Conservation (phyloP, 2,888 invertebrate species). For the Camptogramma bilineatum region DNA sequence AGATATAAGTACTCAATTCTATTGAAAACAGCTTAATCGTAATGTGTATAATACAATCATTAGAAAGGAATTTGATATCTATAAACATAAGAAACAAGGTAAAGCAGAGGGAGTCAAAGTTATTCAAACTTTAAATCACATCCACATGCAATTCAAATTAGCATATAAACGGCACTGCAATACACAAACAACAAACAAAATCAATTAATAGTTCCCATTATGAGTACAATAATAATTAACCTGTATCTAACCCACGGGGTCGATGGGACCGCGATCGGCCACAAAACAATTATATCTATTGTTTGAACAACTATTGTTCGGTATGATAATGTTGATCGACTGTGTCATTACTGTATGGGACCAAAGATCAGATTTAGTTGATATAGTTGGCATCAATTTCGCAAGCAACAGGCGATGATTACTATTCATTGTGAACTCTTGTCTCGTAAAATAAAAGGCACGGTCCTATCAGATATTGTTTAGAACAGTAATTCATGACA, state of each 20-base stretch:
- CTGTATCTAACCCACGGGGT: slow-evolving; percentile 44
- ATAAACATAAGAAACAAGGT: slow-evolving; percentile 10
- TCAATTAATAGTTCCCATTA: slow-evolving; percentile 75
- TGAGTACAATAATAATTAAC: slow-evolving; percentile 51
- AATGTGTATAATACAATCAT: background rate
- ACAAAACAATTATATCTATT: slow-evolving; percentile 62
- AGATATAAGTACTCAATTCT: background rate
- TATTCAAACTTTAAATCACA: slow-evolving; percentile 15
- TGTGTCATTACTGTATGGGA: slow-evolving; percentile 39
- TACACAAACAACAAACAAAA: slow-evolving; percentile 58
- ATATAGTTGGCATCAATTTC: slow-evolving; percentile 40
- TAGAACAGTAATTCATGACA: no score
- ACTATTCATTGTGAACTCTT: background rate
- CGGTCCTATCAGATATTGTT: no score
- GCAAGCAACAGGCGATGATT: slow-evolving; percentile 16
- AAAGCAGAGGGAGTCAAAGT: slow-evolving; percentile 5
- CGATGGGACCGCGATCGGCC: slow-evolving; percentile 38
- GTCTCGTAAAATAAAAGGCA: background rate
- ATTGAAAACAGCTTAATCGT: background rate
- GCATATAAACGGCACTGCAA: slow-evolving; percentile 41
- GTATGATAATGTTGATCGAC: slow-evolving; percentile 55
- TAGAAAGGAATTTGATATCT: background rate
- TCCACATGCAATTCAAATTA: slow-evolving; percentile 37
- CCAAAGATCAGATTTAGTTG: slow-evolving; percentile 38
- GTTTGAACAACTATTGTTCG: slow-evolving; percentile 60